These are phyloP conservation scores for Hypsibius dujardini DNA, from an alignment of 1,140 invertebrate species.

Conservation along the genomic window DNA sequence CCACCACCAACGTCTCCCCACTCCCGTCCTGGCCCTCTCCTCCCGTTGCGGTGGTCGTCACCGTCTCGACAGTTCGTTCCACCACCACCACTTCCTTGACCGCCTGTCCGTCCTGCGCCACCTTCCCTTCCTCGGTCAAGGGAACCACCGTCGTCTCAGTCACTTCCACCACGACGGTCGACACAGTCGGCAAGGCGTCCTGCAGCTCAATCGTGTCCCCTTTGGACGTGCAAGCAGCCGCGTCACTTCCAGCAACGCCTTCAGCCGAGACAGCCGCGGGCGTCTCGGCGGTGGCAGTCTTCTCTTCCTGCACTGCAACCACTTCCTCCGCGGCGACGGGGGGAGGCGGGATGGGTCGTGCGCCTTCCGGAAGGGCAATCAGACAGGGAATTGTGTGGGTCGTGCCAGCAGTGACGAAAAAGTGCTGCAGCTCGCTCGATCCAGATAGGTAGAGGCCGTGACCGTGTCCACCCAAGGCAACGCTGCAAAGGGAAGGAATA, in stretches of 20 bases:
- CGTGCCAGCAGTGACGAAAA: slow-evolving; percentile 59
- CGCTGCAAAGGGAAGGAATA: slow-evolving; percentile 36
- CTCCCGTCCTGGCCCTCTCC: background rate
- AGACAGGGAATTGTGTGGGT: slow-evolving; percentile 42
- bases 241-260: background rate
- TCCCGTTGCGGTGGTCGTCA: background rate
- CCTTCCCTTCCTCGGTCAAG: background rate
- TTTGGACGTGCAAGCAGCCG: background rate
- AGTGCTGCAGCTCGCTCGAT: slow-evolving; percentile 71
- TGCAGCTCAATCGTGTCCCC: background rate
- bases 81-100: background rate
- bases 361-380: slow-evolving; percentile 38
- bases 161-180: background rate
- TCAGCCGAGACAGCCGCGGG: background rate
- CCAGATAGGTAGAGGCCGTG: slow-evolving; percentile 83
- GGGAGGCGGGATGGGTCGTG: slow-evolving; percentile 27
- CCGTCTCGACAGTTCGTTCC: background rate
- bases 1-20: background rate
- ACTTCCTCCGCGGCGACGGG: background rate
- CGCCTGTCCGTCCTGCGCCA: background rate
- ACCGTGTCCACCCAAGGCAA: slow-evolving; percentile 70
- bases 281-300: too few species aligned
- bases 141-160: background rate
- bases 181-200: background rate
- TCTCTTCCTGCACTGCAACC: background rate